Percentiles rank a stretch among this genome's conserved stretches.
phyloP scores from a whole-genome alignment of 2,888 invertebrate genomes.

The Napeogenes inachia region DNA sequence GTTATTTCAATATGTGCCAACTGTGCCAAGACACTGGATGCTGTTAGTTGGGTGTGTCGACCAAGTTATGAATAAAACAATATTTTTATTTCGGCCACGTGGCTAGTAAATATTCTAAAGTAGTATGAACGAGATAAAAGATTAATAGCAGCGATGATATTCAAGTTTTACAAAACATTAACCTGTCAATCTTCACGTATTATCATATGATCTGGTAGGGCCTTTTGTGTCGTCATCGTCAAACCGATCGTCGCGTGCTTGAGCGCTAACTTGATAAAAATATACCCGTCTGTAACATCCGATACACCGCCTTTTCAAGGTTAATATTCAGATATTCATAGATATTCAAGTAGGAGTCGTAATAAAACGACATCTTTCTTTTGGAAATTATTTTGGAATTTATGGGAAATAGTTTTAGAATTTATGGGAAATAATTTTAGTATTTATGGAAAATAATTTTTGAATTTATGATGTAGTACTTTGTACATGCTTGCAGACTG shows the following conservation, averaged over 20 bases:
- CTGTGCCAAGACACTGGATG: constrained; percentile 12
- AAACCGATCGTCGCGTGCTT: constrained; percentile 50
- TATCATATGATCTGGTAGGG: constrained; percentile 32
- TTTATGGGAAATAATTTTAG: no score
- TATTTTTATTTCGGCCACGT: constrained; percentile 12
- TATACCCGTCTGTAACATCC: constrained; percentile 41
- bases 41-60: constrained; percentile 1
- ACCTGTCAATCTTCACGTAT: constrained; percentile 30
- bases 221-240: constrained; percentile 54
- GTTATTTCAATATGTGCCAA: constrained; percentile 13
- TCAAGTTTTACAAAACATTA: constrained; percentile 24
- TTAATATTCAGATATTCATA: constrained; percentile 16
- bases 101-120: constrained; percentile 4
- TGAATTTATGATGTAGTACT: no score
- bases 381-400: no score
- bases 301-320: constrained; percentile 28
- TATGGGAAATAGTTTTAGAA: no score
- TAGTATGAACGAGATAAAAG: not conserved
- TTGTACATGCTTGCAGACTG: no score
- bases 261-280: constrained; percentile 43
- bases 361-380: no score
- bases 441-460: no score
- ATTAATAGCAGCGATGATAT: not conserved
- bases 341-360: constrained; percentile 8
- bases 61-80: constrained; percentile 4